Evolutionary conservation across 2,797 vertebrate genomes (phyloP), one percentile per base, ranked within the genome.

Genomic region (Sitta carolinensis): DNA sequence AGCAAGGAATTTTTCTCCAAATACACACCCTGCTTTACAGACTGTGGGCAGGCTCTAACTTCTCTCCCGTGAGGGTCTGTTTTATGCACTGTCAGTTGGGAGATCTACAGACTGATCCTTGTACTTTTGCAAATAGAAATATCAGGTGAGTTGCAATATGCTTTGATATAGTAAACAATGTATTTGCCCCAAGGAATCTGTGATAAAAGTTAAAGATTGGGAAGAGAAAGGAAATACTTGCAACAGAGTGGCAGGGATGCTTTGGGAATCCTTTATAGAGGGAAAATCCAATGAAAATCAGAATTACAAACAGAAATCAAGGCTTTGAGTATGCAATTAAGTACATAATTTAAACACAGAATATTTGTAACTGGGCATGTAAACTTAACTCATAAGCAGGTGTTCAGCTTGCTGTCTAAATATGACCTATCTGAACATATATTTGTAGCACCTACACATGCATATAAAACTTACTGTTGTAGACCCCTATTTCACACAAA

Each of bases 231-330:
- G 62, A 91, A 81, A 86, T 32, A 52, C 29, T 77, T 86, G 21
- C 62, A 78, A 13, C 34, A 52, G 34, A 45, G 17, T 15, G 15
- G 2, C 1, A 5, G 47, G 73, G 21, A 38, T 69, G 7, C 48
- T 90, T 81, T 93, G 87, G 75, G 75, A 93, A 61, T 89, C 7
- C 57, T 20, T 85, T 81, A 47, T 15, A 0, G 1, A 69, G n/a
- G 59, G 55, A 73, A 93, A 94, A 94, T 78, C 43, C 54, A 86
- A 26, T 90, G 76, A 90, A 69, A 54, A 76, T 76, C 55, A 50
- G 29, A 52, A 90, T 90, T 93, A 38, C 13, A 84, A 94, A 63
- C 58, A 94, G 77, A 69, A 96, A 34, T 73, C 47, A 55, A 81
- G 47, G 38, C 18, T 86, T 63, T 73, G 38, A 75, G 30, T 55